phyloP scores from a whole-genome alignment of 2,797 vertebrate species.

The Intellagama lesueurii region DNA sequence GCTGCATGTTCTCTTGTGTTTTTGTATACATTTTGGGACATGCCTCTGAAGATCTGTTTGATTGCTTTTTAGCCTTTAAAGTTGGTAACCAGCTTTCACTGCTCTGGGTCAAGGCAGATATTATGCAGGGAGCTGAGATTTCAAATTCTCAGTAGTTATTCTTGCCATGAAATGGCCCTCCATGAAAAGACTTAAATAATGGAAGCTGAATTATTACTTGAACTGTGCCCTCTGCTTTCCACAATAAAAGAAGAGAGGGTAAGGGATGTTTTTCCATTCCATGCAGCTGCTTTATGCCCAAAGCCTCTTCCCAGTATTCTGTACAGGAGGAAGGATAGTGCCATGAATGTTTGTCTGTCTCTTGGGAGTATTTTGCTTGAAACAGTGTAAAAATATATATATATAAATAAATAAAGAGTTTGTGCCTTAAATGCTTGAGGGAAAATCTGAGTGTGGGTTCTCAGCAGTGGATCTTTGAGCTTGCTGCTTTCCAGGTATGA shows the following conservation, averaged over 20 bases:
- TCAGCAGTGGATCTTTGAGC: constrained; percentile 49
- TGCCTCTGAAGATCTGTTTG: constrained; percentile 56
- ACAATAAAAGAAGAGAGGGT: constrained; percentile 23
- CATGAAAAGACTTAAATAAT: constrained; percentile 60
- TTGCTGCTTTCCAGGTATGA: constrained; percentile 41
- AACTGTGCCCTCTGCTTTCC: constrained; percentile 46
- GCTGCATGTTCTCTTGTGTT: constrained; percentile 74
- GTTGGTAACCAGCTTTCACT: constrained; percentile 39
- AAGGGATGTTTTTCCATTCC: constrained; percentile 34
- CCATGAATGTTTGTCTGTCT: constrained; percentile 30
- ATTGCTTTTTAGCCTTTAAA: constrained; percentile 58
- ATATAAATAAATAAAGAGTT: constrained; percentile 64
- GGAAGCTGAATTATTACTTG: constrained; percentile 41
- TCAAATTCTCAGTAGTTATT: constrained; percentile 57
- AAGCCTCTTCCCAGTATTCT: constrained; percentile 41
- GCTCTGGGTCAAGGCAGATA: constrained; percentile 51
- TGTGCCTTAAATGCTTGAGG: constrained; percentile 71
- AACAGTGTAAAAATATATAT: constrained; percentile 60
- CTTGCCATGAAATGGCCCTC: constrained; percentile 67
- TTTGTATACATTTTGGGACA: constrained; percentile 64
- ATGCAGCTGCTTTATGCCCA: constrained; percentile 25
- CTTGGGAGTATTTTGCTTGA: constrained; percentile 57
- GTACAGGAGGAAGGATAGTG: constrained; percentile 36
- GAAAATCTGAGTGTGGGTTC: constrained; percentile 42
- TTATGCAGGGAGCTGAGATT: constrained; percentile 43